Percentiles rank a stretch among this genome's conserved stretches.
phyloP scores from a whole-genome alignment of 2,797 vertebrate species.

The Chiroxiphia lanceolata region DNA sequence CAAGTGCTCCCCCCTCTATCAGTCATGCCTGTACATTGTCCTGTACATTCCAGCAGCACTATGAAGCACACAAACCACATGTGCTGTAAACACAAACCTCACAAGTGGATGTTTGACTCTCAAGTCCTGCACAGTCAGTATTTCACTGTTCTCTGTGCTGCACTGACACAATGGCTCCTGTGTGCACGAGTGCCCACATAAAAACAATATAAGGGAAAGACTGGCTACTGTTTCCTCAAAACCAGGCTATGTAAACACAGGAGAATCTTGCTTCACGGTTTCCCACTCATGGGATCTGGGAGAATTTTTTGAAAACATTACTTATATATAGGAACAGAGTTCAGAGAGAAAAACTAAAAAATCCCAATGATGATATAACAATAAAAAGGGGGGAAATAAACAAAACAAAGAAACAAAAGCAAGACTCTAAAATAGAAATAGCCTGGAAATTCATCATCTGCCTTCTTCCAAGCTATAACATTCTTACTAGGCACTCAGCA shows the following conservation, averaged over 20 bases:
- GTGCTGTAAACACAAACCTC: neutral
- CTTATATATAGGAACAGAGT: neutral
- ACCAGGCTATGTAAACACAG: neutral
- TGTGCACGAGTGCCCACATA: accelerated
- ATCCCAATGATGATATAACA: neutral
- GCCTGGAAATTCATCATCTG: neutral
- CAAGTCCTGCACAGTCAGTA: neutral
- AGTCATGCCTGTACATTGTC: neutral
- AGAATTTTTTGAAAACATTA: neutral
- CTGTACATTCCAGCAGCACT: neutral
- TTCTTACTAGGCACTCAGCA: neutral
- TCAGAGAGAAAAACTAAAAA: neutral
- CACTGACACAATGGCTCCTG: neutral
- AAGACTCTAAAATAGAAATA: neutral
- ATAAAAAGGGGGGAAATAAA: neutral
- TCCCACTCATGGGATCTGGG: neutral
- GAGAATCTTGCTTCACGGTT: accelerated
- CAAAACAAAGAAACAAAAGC: neutral
- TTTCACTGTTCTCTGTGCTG: neutral
- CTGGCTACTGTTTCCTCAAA: neutral
- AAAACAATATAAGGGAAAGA: neutral
- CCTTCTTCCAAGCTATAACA: neutral
- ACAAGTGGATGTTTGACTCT: neutral
- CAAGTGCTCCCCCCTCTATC: neutral
- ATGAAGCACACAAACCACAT: accelerated